These are phyloP conservation scores for Julus scanicus DNA, from an alignment of 2,888 invertebrate genomes.

Conservation along the genomic window DNA sequence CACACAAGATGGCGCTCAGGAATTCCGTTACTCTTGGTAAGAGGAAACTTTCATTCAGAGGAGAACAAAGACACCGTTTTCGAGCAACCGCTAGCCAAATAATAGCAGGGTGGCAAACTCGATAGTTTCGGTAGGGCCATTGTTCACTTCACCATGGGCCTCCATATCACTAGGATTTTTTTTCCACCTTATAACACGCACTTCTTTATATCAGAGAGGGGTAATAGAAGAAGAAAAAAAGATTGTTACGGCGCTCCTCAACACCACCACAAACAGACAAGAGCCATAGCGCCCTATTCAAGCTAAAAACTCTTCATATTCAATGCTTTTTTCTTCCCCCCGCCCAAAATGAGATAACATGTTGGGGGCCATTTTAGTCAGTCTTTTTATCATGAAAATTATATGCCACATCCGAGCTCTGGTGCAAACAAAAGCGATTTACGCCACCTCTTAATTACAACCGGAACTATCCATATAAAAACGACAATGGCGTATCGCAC, in stretches of 20 bases:
- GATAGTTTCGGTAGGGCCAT: slow-evolving; percentile 31
- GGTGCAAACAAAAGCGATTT: neutral
- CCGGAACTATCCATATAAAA: slow-evolving; percentile 15
- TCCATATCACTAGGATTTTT: neutral
- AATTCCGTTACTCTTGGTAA: slow-evolving; percentile 41
- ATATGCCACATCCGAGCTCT: slow-evolving; percentile 3
- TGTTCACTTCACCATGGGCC: slow-evolving; percentile 19
- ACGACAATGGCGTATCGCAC: slow-evolving; percentile 4
- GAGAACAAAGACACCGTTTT: slow-evolving; percentile 37
- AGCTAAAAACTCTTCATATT: neutral
- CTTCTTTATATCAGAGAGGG: neutral
- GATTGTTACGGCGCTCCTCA: slow-evolving; percentile 6
- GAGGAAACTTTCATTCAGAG: slow-evolving; percentile 43
- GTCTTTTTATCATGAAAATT: slow-evolving; percentile 24
- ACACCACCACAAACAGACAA: neutral
- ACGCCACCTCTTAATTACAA: slow-evolving; percentile 40
- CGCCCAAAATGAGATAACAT: neutral
- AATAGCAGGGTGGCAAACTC: slow-evolving; percentile 47
- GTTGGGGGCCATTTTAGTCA: neutral
- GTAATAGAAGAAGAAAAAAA: neutral
- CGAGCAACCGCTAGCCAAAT: slow-evolving; percentile 44
- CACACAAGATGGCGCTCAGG: slow-evolving; percentile 12
- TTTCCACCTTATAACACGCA: slow-evolving; percentile 23
- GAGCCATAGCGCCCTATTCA: slow-evolving; percentile 27
- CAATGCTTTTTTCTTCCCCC: neutral